phyloP scores from a whole-genome alignment of 92 coral and sea anemone species.

The Ricordea florida region DNA sequence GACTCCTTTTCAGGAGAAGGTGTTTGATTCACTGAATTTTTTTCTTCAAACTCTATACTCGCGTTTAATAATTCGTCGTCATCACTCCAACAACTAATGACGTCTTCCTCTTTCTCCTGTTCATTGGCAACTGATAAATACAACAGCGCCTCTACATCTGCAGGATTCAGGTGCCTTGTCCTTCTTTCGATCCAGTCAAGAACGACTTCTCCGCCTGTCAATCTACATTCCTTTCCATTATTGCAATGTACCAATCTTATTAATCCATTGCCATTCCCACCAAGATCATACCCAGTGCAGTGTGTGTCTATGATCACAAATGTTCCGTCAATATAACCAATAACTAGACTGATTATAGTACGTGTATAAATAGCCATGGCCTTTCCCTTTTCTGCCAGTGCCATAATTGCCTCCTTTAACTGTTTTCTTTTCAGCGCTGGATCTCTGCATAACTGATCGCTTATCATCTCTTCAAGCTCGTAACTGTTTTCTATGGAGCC shows the following conservation, averaged over 20 bases:
- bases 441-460: slow-evolving; percentile 15
- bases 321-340: background rate
- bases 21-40: too few species aligned
- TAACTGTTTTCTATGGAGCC: background rate
- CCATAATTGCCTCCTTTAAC: background rate
- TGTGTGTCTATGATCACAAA: slow-evolving; percentile 30
- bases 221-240: background rate
- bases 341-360: background rate
- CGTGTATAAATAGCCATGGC: slow-evolving; percentile 15
- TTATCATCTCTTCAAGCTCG: background rate
- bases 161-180: background rate
- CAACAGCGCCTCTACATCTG: background rate
- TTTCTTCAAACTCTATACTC: background rate
- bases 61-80: background rate
- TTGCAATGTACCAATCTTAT: slow-evolving; percentile 13
- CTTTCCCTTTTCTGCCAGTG: background rate
- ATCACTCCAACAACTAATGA: background rate
- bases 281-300: background rate
- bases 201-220: background rate
- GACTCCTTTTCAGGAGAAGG: too few species aligned
- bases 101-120: background rate
- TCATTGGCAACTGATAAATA: background rate
- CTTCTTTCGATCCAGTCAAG: slow-evolving; percentile 13
- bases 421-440: background rate
- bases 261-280: background rate